These are phyloP conservation scores for Cygnus atratus DNA, from an alignment of 2,113 vertebrate genomes.

Conservation along the genomic window DNA sequence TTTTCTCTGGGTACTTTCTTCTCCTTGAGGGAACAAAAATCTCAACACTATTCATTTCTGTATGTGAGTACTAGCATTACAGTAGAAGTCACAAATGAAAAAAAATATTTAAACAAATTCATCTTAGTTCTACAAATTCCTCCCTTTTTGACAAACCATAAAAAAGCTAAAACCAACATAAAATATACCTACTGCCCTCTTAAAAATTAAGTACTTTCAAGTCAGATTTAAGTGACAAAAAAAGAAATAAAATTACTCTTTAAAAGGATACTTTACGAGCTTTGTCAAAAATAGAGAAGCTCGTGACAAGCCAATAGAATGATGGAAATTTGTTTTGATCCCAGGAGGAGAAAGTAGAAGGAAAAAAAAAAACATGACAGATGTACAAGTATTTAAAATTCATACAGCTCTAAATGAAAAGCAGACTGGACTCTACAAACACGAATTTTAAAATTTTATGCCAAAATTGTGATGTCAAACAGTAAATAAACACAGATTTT, in stretches of 20 bases:
- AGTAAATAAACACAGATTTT: background rate
- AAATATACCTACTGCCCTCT: background rate
- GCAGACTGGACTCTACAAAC: background rate
- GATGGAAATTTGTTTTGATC: background rate
- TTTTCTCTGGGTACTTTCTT: background rate
- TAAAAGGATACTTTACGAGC: background rate
- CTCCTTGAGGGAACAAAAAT: background rate
- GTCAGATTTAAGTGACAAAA: background rate
- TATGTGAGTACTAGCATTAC: background rate
- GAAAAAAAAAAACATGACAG: background rate
- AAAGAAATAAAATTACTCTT: background rate
- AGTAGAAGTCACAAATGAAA: background rate
- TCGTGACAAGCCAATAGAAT: background rate
- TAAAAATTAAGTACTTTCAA: background rate
- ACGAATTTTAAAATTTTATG: background rate
- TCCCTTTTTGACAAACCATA: background rate
- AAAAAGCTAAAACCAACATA: background rate
- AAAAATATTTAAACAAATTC: background rate
- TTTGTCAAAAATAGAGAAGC: background rate
- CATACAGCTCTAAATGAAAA: background rate
- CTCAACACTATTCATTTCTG: background rate
- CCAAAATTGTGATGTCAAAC: background rate
- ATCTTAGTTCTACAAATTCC: background rate
- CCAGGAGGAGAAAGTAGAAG: background rate
- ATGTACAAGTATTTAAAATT: background rate